Conservation (phyloP, 2,888 invertebrate species). For the Lymantria dispar region DNA sequence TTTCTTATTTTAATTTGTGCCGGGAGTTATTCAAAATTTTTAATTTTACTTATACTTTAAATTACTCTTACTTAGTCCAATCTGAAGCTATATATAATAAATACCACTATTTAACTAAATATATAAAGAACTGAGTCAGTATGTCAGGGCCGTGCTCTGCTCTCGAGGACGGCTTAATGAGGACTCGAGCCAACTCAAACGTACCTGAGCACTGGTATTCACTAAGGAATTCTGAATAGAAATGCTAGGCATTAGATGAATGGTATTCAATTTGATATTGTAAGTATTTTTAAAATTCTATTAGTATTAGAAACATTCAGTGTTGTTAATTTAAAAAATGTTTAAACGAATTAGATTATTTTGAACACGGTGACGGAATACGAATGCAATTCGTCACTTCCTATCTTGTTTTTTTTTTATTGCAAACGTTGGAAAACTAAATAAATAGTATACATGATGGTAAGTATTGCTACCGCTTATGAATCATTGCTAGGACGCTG, state of each 20-base stretch:
- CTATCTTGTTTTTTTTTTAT: too few relatives aligned
- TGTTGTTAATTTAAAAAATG: background rate
- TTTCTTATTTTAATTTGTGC: too few relatives aligned
- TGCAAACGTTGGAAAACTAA: too few relatives aligned
- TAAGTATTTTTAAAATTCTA: background rate
- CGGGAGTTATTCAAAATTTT: too few relatives aligned
- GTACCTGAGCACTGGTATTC: conserved; percentile 17
- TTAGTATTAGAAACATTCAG: background rate
- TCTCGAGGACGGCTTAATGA: conserved; percentile 54
- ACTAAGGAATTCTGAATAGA: conserved; percentile 4
- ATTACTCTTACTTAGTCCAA: background rate
- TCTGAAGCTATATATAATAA: conserved; percentile 4
- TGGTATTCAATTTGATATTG: conserved; percentile 2
- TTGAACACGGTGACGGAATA: too few relatives aligned
- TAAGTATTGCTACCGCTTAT: too few relatives aligned
- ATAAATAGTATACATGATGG: too few relatives aligned
- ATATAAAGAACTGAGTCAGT: conserved; percentile 48
- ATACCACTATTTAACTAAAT: conserved; percentile 7
- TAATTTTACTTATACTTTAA: too few relatives aligned
- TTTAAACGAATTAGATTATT: too few relatives aligned
- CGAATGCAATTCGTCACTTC: too few relatives aligned
- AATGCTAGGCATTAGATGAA: conserved; percentile 1
- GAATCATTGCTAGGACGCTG: too few relatives aligned
- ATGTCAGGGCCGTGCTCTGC: conserved; percentile 54
- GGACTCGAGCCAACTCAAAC: conserved; percentile 34